Evolutionary conservation across 2,797 vertebrate genomes (phyloP).

Genomic region (Chrosomus eos): DNA sequence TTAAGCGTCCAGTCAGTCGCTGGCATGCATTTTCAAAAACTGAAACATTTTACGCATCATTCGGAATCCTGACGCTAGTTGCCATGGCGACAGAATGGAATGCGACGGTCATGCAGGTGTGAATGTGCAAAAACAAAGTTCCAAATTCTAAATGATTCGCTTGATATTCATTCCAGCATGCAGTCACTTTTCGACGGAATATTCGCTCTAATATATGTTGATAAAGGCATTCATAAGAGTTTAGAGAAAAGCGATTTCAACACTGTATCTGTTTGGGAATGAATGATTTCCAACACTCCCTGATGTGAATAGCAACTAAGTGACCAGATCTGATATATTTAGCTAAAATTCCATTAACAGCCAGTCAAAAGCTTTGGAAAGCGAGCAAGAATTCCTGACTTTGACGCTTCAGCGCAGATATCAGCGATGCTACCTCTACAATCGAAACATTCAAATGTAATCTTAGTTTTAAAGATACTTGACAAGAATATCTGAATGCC

Average conservation of each 20-base stretch:
- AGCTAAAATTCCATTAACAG: neutral
- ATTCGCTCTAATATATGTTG: no score
- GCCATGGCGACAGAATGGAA: constrained; percentile 36
- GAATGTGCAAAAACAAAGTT: constrained; percentile 1
- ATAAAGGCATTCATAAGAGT: neutral
- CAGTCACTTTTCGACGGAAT: neutral
- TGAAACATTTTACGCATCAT: constrained; percentile 4
- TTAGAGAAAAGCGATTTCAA: constrained; percentile 3
- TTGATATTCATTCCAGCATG: neutral
- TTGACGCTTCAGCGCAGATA: neutral
- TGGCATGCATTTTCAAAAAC: constrained; percentile 38
- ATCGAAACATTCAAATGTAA: constrained; percentile 32
- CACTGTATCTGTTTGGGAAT: constrained; percentile 21
- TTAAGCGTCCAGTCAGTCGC: constrained; percentile 61
- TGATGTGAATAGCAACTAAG: constrained; percentile 24
- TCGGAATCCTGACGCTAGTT: constrained; percentile 14
- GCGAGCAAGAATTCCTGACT: neutral
- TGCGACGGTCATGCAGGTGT: constrained; percentile 5
- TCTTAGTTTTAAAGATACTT: constrained; percentile 23
- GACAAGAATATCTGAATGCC: constrained; percentile 43
- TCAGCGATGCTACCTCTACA: neutral
- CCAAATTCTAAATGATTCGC: neutral
- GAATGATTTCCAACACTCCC: constrained; percentile 32
- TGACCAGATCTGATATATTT: neutral
- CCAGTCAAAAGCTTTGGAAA: neutral